Percentiles rank a stretch among this genome's conserved stretches.
These are phyloP conservation scores for Sthenelais limicola DNA, from an alignment of 2,888 invertebrate species.

Conservation along the genomic window DNA sequence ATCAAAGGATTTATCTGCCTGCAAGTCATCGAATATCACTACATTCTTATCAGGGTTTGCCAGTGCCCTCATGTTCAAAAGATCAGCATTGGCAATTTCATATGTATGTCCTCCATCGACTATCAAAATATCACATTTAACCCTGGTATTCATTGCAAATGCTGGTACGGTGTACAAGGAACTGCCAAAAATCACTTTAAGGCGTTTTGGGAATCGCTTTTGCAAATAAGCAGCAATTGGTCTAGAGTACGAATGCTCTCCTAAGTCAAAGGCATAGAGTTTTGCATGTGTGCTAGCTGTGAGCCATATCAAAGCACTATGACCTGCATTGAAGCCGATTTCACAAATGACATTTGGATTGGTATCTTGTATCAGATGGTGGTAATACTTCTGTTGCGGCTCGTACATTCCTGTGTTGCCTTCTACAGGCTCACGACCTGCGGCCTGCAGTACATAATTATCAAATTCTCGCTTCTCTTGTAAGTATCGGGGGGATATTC, in stretches of 20 bases:
- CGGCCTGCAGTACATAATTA: neutral
- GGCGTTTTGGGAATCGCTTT: conserved; percentile 41
- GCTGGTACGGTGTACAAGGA: conserved; percentile 44
- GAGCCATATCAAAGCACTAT: conserved; percentile 12
- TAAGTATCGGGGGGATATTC: neutral
- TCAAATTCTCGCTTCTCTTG: neutral
- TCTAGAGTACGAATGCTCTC: conserved; percentile 40
- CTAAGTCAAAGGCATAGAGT: conserved; percentile 47
- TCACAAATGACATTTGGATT: conserved; percentile 16
- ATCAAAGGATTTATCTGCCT: too few relatives aligned
- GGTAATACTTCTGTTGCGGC: neutral
- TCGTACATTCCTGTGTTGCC: neutral
- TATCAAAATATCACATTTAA: conserved; percentile 47
- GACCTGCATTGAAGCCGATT: conserved; percentile 34
- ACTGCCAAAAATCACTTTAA: conserved; percentile 45
- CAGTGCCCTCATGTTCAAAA: conserved; percentile 22
- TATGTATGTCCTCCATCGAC: conserved; percentile 51
- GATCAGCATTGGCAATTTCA: conserved; percentile 41
- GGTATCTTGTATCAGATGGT: neutral
- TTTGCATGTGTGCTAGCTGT: neutral
- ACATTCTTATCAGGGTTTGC: neutral
- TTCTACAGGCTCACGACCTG: neutral
- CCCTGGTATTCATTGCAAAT: neutral
- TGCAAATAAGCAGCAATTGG: conserved; percentile 45
- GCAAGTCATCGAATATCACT: neutral